These are phyloP conservation scores for Drosophila subsilvestris DNA, from an alignment of 2,888 invertebrate genomes.

Conservation along the genomic window DNA sequence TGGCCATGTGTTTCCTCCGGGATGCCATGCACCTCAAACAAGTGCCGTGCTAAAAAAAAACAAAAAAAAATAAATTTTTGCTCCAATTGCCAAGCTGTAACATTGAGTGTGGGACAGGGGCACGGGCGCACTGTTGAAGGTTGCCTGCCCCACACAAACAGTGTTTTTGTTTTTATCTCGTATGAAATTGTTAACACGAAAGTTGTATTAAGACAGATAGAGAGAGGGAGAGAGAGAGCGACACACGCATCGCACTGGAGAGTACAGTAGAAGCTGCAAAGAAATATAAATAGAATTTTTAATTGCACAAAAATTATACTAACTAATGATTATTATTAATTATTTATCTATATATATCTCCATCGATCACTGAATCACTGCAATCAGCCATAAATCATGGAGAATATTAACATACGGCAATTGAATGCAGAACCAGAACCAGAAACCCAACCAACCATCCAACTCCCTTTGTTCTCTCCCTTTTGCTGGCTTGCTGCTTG, in stretches of 20 bases:
- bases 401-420: background rate
- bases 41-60: slow-evolving; percentile 15
- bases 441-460: too few relatives aligned
- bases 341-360: too few relatives aligned
- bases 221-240: slow-evolving; percentile 4
- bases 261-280: too few relatives aligned
- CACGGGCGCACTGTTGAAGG: slow-evolving; percentile 26
- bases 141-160: slow-evolving; percentile 13
- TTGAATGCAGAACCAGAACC: background rate
- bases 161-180: slow-evolving; percentile 27
- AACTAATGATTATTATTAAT: too few relatives aligned
- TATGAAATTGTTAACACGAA: slow-evolving; percentile 7
- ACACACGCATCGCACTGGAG: slow-evolving; percentile 1
- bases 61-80: slow-evolving; percentile 15
- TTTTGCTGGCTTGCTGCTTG: background rate
- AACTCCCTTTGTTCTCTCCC: too few relatives aligned
- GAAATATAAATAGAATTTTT: too few relatives aligned
- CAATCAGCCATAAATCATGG: too few relatives aligned
- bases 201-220: slow-evolving; percentile 7
- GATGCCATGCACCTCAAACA: slow-evolving; percentile 20
- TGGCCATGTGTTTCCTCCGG: slow-evolving; percentile 30
- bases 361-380: too few relatives aligned
- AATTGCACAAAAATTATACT: too few relatives aligned
- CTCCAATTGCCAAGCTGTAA: slow-evolving; percentile 56
- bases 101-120: slow-evolving; percentile 33